Evolutionary conservation across 1,140 invertebrate species (phyloP), one percentile per base, ranked within the genome.

Genomic region (Anadara kagoshimensis): DNA sequence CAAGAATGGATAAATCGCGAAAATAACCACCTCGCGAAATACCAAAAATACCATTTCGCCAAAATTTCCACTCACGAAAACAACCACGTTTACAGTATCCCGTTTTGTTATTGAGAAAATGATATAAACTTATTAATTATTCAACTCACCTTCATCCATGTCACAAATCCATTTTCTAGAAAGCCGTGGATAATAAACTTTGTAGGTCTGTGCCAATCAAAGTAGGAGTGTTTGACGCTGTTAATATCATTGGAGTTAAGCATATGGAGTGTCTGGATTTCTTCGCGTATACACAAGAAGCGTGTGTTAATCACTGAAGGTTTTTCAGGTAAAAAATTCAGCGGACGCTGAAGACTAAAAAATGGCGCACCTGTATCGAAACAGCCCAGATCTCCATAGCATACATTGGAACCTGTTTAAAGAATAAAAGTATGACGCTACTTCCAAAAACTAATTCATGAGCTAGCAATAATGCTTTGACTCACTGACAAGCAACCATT

Each of bases 121-220:
- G n/a, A n/a, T n/a, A n/a, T n/a, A n/a, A n/a, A n/a, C n/a, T n/a
- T n/a, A n/a, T n/a, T n/a, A n/a, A n/a, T n/a, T n/a, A n/a, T 24
- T 24, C 5, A 24, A 67, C 78, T 77, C 71, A 84, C 81, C 54
- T 59, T 61, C 71, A 98, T 95, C 97, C 97, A 98, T 12, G 95
- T 93, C 76, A 95, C 72, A 22, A 94, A 93, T 82, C 96, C 97
- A 79, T 94, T 94, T 56, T 95, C 96, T 0, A 96, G 95, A 83
- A 98, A 99, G 5, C 97, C 97, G 82, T 99, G 97, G 0, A 98
- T 95, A 71, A 98, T 95, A 26, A 99, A 93, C 87, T 97, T 95
- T 47, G 83, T 87, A 11, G 76, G 75, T 54, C 56, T 75, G 12
- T 11, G 53, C 0, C 70, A 36, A 26, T 76, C 63, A 54, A 84